Evolutionary conservation across 2,797 vertebrate genomes (phyloP).

Genomic region (Zenarchopterus dispar): DNA sequence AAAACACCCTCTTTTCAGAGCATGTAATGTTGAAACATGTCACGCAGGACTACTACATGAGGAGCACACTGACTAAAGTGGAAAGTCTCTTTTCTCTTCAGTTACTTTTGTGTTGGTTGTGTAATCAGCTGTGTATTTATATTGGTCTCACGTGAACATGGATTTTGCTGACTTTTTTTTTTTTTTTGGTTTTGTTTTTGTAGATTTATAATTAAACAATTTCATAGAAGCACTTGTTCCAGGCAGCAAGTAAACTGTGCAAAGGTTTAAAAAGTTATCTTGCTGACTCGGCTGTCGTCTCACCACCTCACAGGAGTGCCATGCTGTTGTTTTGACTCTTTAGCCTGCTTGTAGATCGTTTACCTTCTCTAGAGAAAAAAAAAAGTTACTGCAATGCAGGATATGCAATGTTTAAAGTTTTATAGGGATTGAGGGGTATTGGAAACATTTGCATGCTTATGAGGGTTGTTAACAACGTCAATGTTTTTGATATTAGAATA

Average conservation of each 20-base stretch:
- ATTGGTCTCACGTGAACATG: conserved; percentile 44
- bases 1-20: conserved; percentile 26
- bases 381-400: conserved; percentile 87
- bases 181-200: conserved; percentile 46
- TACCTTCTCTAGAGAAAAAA: conserved; percentile 87
- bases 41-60: conserved; percentile 51
- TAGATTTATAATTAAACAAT: conserved; percentile 62
- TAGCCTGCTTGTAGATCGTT: conserved; percentile 77
- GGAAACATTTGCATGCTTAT: conserved; percentile 76
- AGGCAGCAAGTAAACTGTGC: conserved; percentile 46
- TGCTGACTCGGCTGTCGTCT: conserved; percentile 46
- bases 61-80: conserved; percentile 59
- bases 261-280: conserved; percentile 42
- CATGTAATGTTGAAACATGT: conserved; percentile 18
- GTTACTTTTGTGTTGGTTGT: conserved; percentile 57
- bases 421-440: conserved; percentile 71
- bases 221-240: conserved; percentile 61
- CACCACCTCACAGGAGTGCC: conserved; percentile 72
- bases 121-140: conserved; percentile 61
- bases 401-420: conserved; percentile 83
- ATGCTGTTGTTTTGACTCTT: conserved; percentile 74
- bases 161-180: conserved; percentile 54
- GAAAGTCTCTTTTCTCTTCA: conserved; percentile 42
- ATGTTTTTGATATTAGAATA: conserved; percentile 81
- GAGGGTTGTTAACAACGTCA: conserved; percentile 77